These are phyloP conservation scores for Diorhabda carinulata DNA, from an alignment of 1,140 invertebrate species.

Conservation along the genomic window DNA sequence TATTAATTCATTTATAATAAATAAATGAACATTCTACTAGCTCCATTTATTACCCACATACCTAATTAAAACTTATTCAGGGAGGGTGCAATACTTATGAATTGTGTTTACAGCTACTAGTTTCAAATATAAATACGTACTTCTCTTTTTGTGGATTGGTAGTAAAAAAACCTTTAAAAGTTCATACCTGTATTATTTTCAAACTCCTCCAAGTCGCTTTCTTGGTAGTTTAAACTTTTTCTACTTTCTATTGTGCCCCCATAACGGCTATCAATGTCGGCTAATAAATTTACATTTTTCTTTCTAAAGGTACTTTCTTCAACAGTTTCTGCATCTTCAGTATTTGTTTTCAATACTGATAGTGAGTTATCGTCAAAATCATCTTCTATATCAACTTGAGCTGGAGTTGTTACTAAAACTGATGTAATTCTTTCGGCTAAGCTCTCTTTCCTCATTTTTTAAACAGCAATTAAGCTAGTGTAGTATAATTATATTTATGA, in stretches of 20 bases:
- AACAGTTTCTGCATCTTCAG: conserved; percentile 48
- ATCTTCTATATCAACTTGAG: conserved; percentile 54
- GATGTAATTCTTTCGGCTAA: conserved; percentile 60
- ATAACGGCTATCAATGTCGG: conserved; percentile 68
- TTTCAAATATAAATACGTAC: no score
- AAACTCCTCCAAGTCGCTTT: no score
- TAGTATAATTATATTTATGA: no score
- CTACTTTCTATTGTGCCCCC: conserved; percentile 63
- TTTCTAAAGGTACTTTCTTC: conserved; percentile 59
- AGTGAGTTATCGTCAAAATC: conserved; percentile 52
- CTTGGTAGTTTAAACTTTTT: conserved; percentile 45
- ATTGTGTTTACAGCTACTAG: no score
- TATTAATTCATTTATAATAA: no score
- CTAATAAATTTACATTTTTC: conserved; percentile 61
- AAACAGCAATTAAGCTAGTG: not conserved
- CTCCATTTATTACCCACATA: no score
- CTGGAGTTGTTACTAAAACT: conserved; percentile 54
- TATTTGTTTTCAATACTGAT: conserved; percentile 47
- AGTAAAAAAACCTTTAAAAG: no score
- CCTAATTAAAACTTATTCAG: no score
- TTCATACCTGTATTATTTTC: no score
- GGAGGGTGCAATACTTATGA: no score
- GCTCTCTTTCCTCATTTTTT: conserved; percentile 28
- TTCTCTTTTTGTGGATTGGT: no score
- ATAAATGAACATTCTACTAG: no score